Evolutionary conservation across 2,797 vertebrate species (phyloP).

Genomic region (Catostomus latipinnis): DNA sequence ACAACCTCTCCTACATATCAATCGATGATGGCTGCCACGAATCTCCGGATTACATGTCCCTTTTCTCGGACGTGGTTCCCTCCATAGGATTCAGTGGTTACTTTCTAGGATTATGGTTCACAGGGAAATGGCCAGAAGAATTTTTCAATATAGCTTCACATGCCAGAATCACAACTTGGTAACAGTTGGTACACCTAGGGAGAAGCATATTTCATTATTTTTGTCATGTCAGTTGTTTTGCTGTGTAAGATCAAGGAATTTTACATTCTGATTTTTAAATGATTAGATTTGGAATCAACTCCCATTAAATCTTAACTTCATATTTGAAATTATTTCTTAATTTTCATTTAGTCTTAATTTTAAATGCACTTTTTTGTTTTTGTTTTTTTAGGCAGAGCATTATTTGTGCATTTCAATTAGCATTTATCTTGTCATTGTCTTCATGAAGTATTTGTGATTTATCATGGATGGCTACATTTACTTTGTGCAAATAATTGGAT

Average conservation of each 20-base stretch:
- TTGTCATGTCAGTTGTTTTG: background rate
- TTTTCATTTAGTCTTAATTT: background rate
- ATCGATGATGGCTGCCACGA: no score
- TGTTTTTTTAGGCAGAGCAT: constrained; percentile 47
- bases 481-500: constrained; percentile 98
- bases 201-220: background rate
- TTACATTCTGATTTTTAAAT: background rate
- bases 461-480: constrained; percentile 85
- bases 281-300: background rate
- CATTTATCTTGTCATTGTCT: constrained; percentile 83
- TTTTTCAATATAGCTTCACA: background rate
- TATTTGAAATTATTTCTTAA: background rate
- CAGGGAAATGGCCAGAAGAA: no score
- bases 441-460: constrained; percentile 91
- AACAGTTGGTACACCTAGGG: background rate
- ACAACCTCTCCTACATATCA: no score
- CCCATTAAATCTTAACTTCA: background rate
- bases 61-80: no score
- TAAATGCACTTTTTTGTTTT: background rate
- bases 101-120: no score
- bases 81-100: no score
- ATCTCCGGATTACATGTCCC: no score
- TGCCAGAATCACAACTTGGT: constrained; percentile 5
- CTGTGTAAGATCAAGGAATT: background rate
- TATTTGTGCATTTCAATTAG: constrained; percentile 81